A percentile compares a stretch with the other conserved stretches of the same genome.
Conservation (phyloP, 2,113 vertebrate genomes). For the Triplophysa dalaica region DNA sequence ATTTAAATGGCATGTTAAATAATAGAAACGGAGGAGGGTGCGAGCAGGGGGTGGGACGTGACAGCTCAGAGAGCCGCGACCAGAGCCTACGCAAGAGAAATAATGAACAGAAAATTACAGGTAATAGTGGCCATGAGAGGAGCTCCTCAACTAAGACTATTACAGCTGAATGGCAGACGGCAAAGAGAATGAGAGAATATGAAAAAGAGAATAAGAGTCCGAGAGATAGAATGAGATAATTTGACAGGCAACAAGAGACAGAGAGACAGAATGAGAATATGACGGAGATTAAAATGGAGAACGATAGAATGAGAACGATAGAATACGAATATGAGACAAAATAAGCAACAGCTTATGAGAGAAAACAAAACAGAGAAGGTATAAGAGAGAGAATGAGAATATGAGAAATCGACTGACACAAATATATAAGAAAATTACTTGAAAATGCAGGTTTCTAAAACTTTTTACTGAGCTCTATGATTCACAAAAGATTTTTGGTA, state of each 20-base stretch:
- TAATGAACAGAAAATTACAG: constrained; percentile 55
- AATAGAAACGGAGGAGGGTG: constrained; percentile 37
- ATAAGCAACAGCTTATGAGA: too few species aligned
- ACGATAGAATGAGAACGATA: constrained; percentile 47
- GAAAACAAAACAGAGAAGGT: too few species aligned
- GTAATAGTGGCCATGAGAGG: constrained; percentile 40
- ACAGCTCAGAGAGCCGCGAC: neutral
- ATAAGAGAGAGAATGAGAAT: neutral
- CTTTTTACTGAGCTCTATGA: too few species aligned
- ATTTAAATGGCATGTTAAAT: constrained; percentile 52
- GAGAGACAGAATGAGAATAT: neutral
- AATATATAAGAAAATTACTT: too few species aligned
- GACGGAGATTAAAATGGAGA: neutral
- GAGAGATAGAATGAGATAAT: neutral
- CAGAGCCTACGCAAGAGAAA: constrained; percentile 36
- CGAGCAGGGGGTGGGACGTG: neutral
- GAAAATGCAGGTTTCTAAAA: too few species aligned
- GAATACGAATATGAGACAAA: too few species aligned
- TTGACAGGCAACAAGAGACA: too few species aligned
- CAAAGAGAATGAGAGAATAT: neutral
- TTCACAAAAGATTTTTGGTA: too few species aligned
- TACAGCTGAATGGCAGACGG: constrained; percentile 14
- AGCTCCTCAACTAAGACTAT: neutral
- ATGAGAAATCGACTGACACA: neutral
- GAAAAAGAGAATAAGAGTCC: neutral